Percentiles rank a stretch among this genome's conserved stretches.
phyloP scores from a whole-genome alignment of 1,140 invertebrate species.

The Hydropsyche tenuis region DNA sequence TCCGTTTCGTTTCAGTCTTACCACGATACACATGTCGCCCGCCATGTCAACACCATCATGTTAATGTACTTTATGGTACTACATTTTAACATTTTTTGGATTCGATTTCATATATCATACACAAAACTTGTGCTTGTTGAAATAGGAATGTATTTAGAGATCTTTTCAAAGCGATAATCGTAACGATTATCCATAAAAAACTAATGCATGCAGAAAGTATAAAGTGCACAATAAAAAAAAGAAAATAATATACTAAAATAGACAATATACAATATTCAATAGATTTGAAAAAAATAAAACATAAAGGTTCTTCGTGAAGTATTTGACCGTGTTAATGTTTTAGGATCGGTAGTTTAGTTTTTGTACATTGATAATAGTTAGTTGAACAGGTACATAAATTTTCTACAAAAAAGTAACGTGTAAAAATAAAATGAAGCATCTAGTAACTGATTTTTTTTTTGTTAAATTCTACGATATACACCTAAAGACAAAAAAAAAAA shows the following conservation, averaged over 20 bases:
- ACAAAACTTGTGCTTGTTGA: neutral
- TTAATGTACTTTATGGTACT: slow-evolving; percentile 37
- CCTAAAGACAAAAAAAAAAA: too few relatives aligned
- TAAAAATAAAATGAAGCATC: too few relatives aligned
- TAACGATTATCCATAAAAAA: neutral
- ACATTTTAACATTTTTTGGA: slow-evolving; percentile 31
- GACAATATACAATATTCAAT: neutral
- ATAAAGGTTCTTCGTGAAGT: neutral
- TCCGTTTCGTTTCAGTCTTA: slow-evolving; percentile 47
- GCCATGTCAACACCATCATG: slow-evolving; percentile 43
- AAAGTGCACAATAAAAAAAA: neutral
- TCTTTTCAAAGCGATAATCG: neutral
- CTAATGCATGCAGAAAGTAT: neutral
- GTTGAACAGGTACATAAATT: too few relatives aligned
- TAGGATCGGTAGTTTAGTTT: too few relatives aligned
- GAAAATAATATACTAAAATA: neutral
- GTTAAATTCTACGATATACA: too few relatives aligned
- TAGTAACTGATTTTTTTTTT: too few relatives aligned
- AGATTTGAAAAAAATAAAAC: neutral
- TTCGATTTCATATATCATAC: slow-evolving; percentile 4
- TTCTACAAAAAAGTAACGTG: too few relatives aligned
- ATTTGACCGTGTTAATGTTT: too few relatives aligned
- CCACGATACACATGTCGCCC: slow-evolving; percentile 44
- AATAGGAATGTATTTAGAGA: neutral
- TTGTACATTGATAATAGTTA: too few relatives aligned